Evolutionary conservation across 2,113 vertebrate species (phyloP).

Genomic region (Takifugu bimaculatus): DNA sequence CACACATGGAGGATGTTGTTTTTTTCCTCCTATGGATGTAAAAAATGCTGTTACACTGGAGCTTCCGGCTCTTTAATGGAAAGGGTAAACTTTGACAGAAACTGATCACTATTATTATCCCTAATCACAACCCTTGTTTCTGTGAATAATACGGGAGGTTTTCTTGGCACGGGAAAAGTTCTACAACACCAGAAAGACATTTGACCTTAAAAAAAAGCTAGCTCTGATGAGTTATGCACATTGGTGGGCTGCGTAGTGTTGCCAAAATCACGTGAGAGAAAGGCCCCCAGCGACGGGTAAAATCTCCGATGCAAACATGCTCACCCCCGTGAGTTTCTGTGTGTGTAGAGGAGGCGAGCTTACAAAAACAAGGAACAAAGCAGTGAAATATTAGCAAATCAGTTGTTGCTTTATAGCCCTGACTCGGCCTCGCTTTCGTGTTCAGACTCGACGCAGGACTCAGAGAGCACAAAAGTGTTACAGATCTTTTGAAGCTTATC

Average conservation of each 20-base stretch:
- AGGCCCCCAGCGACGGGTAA: no score
- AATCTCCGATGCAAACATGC: no score
- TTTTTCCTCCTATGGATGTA: conserved; percentile 12
- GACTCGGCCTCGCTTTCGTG: no score
- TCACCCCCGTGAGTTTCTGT: no score
- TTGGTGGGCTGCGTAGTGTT: conserved; percentile 22
- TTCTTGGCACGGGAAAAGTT: conserved; percentile 23
- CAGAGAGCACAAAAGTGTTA: no score
- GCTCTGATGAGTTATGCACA: conserved; percentile 34
- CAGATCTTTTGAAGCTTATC: no score
- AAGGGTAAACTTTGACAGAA: conserved; percentile 39
- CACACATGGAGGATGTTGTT: not conserved
- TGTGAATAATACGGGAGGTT: conserved; percentile 14
- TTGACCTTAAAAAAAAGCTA: conserved; percentile 17
- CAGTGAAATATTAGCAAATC: no score
- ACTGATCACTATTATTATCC: conserved; percentile 57
- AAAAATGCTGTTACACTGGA: not conserved
- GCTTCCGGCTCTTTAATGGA: not conserved
- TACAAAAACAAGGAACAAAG: no score
- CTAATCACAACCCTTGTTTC: conserved; percentile 36
- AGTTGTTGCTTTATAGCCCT: no score
- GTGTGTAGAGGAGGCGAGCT: no score
- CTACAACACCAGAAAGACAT: conserved; percentile 29
- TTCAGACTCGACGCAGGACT: no score
- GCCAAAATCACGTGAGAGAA: not conserved